Percentiles rank a stretch among this genome's conserved stretches.
Conservation (phyloP, 1,140 invertebrate genomes). For the Orussus abietinus region DNA sequence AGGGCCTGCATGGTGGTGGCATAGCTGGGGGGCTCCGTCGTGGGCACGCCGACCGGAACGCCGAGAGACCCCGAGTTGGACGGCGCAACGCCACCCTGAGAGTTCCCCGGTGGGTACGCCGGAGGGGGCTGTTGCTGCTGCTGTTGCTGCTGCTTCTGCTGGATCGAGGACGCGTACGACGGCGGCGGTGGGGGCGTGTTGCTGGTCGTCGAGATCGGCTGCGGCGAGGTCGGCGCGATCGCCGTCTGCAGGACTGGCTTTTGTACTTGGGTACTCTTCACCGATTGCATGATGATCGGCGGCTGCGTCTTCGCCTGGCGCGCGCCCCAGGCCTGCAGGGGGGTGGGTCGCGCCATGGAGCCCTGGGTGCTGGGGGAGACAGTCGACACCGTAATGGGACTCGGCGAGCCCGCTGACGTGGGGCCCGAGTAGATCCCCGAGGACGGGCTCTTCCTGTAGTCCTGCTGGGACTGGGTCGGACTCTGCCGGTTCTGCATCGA, state of each 20-base stretch:
- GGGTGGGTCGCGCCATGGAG: conserved; percentile 68
- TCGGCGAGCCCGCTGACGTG: conserved; percentile 75
- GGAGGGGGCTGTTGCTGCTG: conserved; percentile 51
- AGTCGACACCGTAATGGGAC: conserved; percentile 71
- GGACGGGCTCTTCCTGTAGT: conserved; percentile 72
- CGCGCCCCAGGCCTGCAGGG: conserved; percentile 72
- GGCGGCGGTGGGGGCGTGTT: conserved; percentile 67
- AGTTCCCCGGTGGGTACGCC: conserved; percentile 39
- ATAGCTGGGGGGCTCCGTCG: conserved; percentile 87
- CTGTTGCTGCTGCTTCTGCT: conserved; percentile 62
- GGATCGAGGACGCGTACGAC: conserved; percentile 75
- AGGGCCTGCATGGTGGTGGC: conserved; percentile 87
- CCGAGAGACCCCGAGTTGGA: conserved; percentile 26
- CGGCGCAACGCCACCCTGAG: conserved; percentile 24
- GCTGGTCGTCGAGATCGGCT: conserved; percentile 53
- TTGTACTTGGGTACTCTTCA: conserved; percentile 90
- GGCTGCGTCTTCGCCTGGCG: conserved; percentile 80
- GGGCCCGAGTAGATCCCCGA: conserved; percentile 77
- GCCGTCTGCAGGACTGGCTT: conserved; percentile 92
- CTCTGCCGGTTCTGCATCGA: conserved; percentile 83
- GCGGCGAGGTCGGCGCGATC: conserved; percentile 78
- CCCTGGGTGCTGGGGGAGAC: conserved; percentile 55
- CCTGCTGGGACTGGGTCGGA: conserved; percentile 73
- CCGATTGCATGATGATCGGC: conserved; percentile 94
- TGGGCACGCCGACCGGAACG: conserved; percentile 61